Evolutionary conservation across 2,113 vertebrate genomes (phyloP).

Genomic region (Eira barbara): DNA sequence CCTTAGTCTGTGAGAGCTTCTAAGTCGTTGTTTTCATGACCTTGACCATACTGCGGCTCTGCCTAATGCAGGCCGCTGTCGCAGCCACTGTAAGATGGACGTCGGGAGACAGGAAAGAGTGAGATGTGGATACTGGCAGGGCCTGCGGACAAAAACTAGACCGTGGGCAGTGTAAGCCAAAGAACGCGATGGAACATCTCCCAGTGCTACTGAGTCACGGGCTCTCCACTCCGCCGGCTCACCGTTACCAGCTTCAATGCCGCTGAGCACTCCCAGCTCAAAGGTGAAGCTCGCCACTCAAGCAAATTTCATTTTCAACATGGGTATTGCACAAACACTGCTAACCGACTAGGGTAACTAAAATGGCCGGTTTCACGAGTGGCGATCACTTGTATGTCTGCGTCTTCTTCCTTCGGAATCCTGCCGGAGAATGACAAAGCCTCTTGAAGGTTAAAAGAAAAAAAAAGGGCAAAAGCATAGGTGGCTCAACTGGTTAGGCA

Average conservation of each 20-base stretch:
- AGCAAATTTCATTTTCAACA: background rate
- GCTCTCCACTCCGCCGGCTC: background rate
- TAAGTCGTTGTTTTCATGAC: background rate
- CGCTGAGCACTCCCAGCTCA: background rate
- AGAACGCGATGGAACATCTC: background rate
- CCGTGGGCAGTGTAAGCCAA: background rate
- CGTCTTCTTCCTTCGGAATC: background rate
- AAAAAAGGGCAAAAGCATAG: background rate
- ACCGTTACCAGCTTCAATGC: background rate
- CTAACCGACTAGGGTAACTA: background rate
- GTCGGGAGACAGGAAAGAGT: background rate
- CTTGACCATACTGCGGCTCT: background rate
- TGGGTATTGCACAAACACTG: background rate
- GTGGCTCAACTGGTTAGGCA: background rate
- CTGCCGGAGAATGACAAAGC: background rate
- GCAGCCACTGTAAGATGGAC: background rate
- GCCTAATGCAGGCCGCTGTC: background rate
- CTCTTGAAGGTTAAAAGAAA: background rate
- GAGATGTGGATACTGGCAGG: accelerated
- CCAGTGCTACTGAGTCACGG: accelerated
- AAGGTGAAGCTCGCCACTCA: background rate
- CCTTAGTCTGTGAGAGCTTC: background rate
- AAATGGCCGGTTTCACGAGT: background rate
- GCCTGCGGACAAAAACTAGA: background rate
- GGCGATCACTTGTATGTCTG: background rate